Conservation (phyloP, 2,113 vertebrate species). For the Anguilla rostrata region DNA sequence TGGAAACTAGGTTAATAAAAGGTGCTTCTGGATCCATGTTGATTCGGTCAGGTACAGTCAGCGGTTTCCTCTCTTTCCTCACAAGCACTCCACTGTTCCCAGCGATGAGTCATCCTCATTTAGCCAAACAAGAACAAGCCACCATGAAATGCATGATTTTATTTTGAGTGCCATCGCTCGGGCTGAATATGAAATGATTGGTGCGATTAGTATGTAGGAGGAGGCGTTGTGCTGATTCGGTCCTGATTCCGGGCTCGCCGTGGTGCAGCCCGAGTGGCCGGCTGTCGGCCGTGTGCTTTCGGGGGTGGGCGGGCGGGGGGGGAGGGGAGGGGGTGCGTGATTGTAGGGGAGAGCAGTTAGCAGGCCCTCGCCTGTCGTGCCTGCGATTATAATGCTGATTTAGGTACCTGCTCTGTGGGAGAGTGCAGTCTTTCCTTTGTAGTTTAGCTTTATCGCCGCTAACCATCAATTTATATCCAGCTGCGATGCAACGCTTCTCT, state of each 20-base stretch:
- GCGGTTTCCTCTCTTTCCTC: background rate
- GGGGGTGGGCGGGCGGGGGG: background rate
- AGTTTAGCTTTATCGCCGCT: conserved; percentile 33
- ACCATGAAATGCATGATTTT: background rate
- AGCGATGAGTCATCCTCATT: background rate
- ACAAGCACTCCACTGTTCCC: background rate
- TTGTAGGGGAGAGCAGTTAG: conserved; percentile 52
- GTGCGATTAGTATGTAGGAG: conserved; percentile 53
- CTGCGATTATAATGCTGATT: conserved; percentile 62
- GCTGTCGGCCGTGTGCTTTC: conserved; percentile 25
- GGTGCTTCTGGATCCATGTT: background rate
- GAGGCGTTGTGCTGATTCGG: conserved; percentile 16
- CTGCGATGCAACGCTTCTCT: background rate
- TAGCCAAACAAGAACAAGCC: background rate
- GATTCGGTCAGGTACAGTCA: background rate
- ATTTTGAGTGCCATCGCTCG: conserved; percentile 22
- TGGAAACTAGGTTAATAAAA: background rate
- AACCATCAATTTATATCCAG: background rate
- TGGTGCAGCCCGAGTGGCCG: conserved; percentile 31
- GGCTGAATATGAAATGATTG: conserved; percentile 38
- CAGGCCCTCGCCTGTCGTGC: conserved; percentile 47
- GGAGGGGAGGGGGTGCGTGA: background rate
- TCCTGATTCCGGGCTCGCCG: background rate
- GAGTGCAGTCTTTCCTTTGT: conserved; percentile 43
- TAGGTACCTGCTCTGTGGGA: conserved; percentile 46